Evolutionary conservation across 2,797 vertebrate genomes (phyloP), one percentile per base, ranked within the genome.

Genomic region (Emydoidea blandingii): DNA sequence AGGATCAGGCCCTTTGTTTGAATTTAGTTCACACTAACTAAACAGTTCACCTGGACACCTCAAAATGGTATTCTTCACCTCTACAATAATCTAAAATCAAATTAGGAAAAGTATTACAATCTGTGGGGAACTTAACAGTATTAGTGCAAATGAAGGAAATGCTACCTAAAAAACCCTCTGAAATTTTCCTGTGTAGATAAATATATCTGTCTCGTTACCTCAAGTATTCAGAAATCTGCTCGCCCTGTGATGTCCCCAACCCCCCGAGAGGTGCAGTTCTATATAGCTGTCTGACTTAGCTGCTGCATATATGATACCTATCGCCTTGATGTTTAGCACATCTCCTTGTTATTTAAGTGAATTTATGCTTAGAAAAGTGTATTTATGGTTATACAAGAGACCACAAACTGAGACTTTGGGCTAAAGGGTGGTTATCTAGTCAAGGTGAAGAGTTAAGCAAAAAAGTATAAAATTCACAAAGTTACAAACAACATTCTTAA

Each of bases 391-490:
- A 78, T 81, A 79, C 47, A 93, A 94, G 74, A 83, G 54, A 98
- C 98, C 97, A 62, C 95, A 98, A 97, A 93, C 52, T 62, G 96
- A 97, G 98, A 97, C 97, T 90, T 98, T 97, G 95, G 95, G 97
- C 97, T 97, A 98, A 98, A 98, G 97, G 95, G 96, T 98, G 18
- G 98, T 98, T 98, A 98, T 98, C 98, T 96, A 98, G 98, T 82
- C 96, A 97, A 97, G 89, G 23, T 49, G 44, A 95, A 62, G 4
- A 85, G 37, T 88, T 85, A 81, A 86, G 68, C 47, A 88, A 92
- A 92, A 72, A 94, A 47, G 27, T 44, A 59, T 68, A 94, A 98
- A 97, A 98, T 98, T 98, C 97, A 93, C 96, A 93, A 68, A 98
- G 98, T 98, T 94, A 94, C 96, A 97, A 62, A 79, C 90, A 98